Conservation (phyloP, 2,113 vertebrate genomes). For the Paramormyrops kingsleyae region DNA sequence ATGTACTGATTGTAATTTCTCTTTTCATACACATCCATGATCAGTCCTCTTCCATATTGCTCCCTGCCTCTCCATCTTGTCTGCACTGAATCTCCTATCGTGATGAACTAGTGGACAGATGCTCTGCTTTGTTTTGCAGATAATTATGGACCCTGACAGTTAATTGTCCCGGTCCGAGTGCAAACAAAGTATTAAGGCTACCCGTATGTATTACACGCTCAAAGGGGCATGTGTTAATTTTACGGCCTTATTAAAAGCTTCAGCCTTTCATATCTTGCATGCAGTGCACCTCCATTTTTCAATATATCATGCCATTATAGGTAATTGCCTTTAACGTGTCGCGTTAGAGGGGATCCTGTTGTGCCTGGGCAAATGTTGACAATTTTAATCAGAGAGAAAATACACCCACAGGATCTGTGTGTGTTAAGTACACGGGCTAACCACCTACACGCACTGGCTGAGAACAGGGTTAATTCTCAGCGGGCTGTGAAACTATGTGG, state of each 20-base stretch:
- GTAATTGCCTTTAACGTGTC: conserved; percentile 55
- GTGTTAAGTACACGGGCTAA: conserved; percentile 16
- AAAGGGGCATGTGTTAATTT: conserved; percentile 43
- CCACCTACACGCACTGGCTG: background rate
- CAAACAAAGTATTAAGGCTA: conserved; percentile 45
- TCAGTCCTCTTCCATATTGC: background rate
- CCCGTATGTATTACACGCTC: conserved; percentile 45
- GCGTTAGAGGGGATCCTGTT: conserved; percentile 43
- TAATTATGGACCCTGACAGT: conserved; percentile 6
- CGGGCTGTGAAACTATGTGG: background rate
- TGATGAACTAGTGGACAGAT: background rate
- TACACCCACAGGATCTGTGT: conserved; percentile 32
- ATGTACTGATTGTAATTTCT: background rate
- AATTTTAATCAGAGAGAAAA: conserved; percentile 57
- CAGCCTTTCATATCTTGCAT: conserved; percentile 51
- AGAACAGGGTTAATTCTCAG: background rate
- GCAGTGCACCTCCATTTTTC: conserved; percentile 36
- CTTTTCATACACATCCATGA: background rate
- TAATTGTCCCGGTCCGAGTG: background rate
- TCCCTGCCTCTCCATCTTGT: background rate
- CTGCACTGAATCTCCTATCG: background rate
- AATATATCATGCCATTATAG: conserved; percentile 57
- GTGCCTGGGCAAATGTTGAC: conserved; percentile 54
- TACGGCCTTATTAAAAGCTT: conserved; percentile 55
- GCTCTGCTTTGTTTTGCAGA: background rate